Percentiles rank a stretch among this genome's conserved stretches.
phyloP scores from a whole-genome alignment of 2,113 vertebrate genomes.

The Pimephales promelas region DNA sequence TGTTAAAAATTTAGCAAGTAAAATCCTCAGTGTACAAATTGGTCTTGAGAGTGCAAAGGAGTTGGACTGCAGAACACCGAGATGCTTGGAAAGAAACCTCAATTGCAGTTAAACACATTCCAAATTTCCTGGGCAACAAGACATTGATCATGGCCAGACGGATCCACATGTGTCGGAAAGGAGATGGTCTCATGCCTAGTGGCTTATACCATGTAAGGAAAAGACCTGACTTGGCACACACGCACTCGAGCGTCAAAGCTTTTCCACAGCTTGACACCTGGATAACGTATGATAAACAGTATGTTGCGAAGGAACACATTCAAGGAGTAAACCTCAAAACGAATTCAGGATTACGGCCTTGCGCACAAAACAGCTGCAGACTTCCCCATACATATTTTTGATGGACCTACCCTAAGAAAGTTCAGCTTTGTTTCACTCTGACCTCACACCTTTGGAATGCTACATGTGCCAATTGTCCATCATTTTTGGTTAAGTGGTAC shows the following conservation, averaged over 20 bases:
- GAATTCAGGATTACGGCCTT: constrained; percentile 6
- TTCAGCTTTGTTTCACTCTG: constrained; percentile 28
- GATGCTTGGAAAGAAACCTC: constrained; percentile 43
- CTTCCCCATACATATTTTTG: constrained; percentile 1
- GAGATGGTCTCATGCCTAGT: constrained; percentile 58
- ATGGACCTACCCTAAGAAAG: constrained; percentile 17
- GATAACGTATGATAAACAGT: constrained; percentile 63
- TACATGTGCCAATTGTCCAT: constrained; percentile 35
- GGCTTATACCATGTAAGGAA: constrained; percentile 77
- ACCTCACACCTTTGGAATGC: constrained; percentile 38
- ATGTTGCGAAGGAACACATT: constrained; percentile 45
- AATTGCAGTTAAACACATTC: constrained; percentile 54
- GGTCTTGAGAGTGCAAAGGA: background rate
- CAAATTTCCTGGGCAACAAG: constrained; percentile 52
- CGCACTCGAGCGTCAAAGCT: constrained; percentile 57
- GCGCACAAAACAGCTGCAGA: constrained; percentile 39
- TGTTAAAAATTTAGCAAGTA: background rate
- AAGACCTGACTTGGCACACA: constrained; percentile 66
- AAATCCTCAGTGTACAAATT: constrained; percentile 17
- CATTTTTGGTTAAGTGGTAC: constrained; percentile 21
- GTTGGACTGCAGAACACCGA: background rate
- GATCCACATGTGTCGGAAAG: constrained; percentile 47
- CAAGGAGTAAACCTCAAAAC: constrained; percentile 37
- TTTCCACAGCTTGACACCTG: constrained; percentile 66
- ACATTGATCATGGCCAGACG: constrained; percentile 52